These are phyloP conservation scores for Heliothis virescens DNA, from an alignment of 1,140 invertebrate genomes.

Conservation along the genomic window DNA sequence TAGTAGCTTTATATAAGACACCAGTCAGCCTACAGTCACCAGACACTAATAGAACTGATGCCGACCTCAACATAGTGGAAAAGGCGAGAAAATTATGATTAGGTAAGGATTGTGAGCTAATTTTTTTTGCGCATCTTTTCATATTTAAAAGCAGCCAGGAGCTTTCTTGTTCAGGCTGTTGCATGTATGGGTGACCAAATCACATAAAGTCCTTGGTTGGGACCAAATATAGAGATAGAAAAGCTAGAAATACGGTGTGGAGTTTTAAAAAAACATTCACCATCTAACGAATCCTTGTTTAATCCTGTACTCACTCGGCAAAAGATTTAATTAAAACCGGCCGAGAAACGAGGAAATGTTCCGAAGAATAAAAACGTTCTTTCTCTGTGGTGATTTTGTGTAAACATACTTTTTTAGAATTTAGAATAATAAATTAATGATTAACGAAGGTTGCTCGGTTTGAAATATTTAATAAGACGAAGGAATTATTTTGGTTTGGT, in stretches of 20 bases:
- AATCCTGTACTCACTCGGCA: background rate
- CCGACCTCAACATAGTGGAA: too few relatives aligned
- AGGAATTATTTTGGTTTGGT: too few relatives aligned
- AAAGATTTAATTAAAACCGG: slow-evolving; percentile 5
- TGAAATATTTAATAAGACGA: too few relatives aligned
- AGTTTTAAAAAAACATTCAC: background rate
- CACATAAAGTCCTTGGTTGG: background rate
- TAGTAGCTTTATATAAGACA: too few relatives aligned
- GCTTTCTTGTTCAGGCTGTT: too few relatives aligned
- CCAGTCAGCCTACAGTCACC: too few relatives aligned
- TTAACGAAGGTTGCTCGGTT: too few relatives aligned
- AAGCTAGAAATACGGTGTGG: background rate
- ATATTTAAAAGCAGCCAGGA: too few relatives aligned
- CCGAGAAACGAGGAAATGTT: slow-evolving; percentile 1
- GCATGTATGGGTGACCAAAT: background rate
- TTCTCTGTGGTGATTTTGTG: background rate
- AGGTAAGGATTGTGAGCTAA: too few relatives aligned
- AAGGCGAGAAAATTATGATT: too few relatives aligned
- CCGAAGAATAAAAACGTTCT: background rate
- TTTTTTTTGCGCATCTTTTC: too few relatives aligned
- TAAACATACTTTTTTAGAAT: slow-evolving; percentile 2
- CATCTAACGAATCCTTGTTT: slow-evolving; percentile 5
- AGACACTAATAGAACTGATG: too few relatives aligned
- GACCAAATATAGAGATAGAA: background rate
- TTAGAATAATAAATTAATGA: background rate